Evolutionary conservation across 1,140 invertebrate genomes (phyloP), one percentile per base, ranked within the genome.

Genomic region (Archivesica marissinica): DNA sequence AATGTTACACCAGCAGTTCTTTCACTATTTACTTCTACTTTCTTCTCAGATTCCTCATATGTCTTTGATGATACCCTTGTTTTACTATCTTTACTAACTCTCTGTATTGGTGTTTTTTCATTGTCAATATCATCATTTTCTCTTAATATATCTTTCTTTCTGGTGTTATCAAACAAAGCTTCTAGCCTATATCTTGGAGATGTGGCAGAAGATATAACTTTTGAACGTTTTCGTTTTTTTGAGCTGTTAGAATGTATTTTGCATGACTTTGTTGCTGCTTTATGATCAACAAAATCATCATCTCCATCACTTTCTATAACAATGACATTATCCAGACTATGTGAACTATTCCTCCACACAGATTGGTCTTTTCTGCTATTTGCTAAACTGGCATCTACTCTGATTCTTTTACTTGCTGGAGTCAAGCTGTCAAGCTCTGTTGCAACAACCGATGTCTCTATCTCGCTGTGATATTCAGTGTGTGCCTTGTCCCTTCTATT

Each of bases 261-360:
- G 39, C 38, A 23, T 52, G 23, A 23, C 17, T 56, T 28, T 9
- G 50, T 72, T 3, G 41, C 23, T 20, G 17, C 38, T 23, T 2
- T 39, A 25, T 15, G 44, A 70, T 23, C 41, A 54, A 47, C 68
- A 75, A 84, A 66, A 6, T 85, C 82, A 68, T 85, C 76, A 38
- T 87, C 86, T 47, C 59, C 68, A 61, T 52, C 72, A 61, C 68
- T 75, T 25, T 76, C 25, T 39, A 81, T 68, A 11, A 81, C 64
- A 23, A 81, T 52, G 3, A 44, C n/a, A 28, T 72, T 20, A 17
- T 50, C 41, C 17, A n/a, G 3, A 13, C 30, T 20, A 35, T 35
- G 15, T 59, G n/a, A 17, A 28, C 25, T 4, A 35, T 64, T 35
- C 30, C 38, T 64, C 0, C 30, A 20, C 28, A 64, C 30, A 35